A percentile compares a stretch with the other conserved stretches of the same genome.
Conservation (phyloP, 2,113 vertebrate genomes). For the Pygoscelis antarcticus region DNA sequence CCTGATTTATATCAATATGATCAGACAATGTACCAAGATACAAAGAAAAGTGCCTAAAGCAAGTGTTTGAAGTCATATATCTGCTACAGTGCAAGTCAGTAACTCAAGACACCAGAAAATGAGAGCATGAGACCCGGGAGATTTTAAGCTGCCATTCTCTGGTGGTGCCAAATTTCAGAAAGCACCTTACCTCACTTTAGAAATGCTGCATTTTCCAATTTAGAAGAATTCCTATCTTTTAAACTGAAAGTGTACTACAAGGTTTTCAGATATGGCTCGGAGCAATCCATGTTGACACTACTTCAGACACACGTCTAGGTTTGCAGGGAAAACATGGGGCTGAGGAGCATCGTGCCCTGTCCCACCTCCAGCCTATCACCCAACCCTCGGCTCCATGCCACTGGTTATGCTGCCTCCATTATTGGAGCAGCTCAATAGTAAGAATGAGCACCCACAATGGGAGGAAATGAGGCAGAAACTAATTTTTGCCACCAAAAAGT, state of each 20-base stretch:
- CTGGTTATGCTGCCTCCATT: not conserved
- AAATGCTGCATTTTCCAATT: not conserved
- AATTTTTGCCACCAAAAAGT: not conserved
- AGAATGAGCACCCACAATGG: not conserved
- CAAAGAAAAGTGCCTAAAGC: not conserved
- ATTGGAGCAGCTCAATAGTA: not conserved
- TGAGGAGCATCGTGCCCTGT: not conserved
- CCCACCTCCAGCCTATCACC: not conserved
- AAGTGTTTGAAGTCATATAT: not conserved
- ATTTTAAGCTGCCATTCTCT: not conserved
- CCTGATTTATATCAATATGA: not conserved
- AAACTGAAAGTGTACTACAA: not conserved
- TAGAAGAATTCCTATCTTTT: not conserved
- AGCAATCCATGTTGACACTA: not conserved
- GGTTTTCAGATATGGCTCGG: not conserved
- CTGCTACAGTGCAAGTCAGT: not conserved
- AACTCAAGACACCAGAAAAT: not conserved
- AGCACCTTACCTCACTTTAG: not conserved
- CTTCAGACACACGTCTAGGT: not conserved
- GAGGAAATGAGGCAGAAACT: not conserved
- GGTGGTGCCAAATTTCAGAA: not conserved
- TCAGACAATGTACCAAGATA: not conserved
- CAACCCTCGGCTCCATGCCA: rapidly evolving
- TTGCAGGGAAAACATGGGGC: not conserved
- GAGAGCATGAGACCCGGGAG: not conserved